Evolutionary conservation across 2,888 invertebrate species (phyloP).

Genomic region (Myopa tessellatipennis): DNA sequence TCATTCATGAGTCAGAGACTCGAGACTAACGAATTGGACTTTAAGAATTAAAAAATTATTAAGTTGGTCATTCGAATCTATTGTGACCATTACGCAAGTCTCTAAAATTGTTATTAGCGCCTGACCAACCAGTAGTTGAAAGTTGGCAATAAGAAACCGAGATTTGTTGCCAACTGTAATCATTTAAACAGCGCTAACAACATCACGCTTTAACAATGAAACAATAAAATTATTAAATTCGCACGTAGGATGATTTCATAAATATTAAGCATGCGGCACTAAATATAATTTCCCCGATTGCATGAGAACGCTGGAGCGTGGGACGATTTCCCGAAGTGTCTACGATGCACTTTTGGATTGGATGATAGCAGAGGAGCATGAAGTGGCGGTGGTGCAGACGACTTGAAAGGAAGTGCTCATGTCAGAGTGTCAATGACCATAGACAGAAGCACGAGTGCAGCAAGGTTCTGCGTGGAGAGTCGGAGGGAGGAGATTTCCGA

Average conservation of each 20-base stretch:
- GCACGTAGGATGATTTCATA: slow-evolving; percentile 32
- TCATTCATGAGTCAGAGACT: too few species aligned
- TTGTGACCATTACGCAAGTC: too few species aligned
- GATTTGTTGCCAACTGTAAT: not conserved
- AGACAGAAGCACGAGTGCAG: not conserved
- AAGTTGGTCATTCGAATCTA: too few species aligned
- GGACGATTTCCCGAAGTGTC: not conserved
- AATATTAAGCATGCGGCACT: slow-evolving; percentile 16
- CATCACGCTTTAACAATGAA: slow-evolving; percentile 19
- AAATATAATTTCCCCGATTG: not conserved
- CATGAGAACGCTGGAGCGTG: slow-evolving; percentile 16
- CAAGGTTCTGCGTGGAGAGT: not conserved
- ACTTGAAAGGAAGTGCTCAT: not conserved
- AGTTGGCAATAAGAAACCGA: too few species aligned
- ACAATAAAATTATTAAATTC: slow-evolving; percentile 21
- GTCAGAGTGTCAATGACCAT: not conserved
- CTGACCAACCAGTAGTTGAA: too few species aligned
- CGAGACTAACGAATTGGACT: too few species aligned
- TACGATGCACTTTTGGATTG: not conserved
- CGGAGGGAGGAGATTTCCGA: not conserved
- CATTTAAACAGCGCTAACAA: not conserved
- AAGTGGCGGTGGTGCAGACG: not conserved
- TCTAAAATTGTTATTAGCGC: too few species aligned
- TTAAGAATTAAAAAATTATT: too few species aligned
- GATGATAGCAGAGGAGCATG: not conserved